phyloP scores from a whole-genome alignment of 2,797 vertebrate genomes.

The Karalla daura region DNA sequence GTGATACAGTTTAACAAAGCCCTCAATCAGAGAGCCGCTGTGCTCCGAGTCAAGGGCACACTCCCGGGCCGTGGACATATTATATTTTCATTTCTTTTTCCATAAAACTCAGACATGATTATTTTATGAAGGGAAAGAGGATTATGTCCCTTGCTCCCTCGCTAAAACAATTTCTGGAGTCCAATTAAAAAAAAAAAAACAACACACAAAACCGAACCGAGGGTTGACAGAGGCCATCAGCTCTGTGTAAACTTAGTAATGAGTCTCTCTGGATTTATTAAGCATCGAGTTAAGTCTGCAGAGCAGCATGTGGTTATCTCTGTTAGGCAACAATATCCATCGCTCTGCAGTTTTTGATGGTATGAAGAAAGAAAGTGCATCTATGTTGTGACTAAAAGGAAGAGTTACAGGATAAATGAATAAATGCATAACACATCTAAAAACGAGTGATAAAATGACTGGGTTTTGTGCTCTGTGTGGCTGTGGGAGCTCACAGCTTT shows the following conservation, averaged over 20 bases:
- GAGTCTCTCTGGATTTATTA: neutral
- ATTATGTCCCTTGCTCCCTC: neutral
- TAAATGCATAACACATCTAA: constrained; percentile 11
- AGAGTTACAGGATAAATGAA: constrained; percentile 8
- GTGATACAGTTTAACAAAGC: constrained; percentile 81
- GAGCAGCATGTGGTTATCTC: neutral
- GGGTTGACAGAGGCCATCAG: neutral
- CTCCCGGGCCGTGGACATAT: neutral
- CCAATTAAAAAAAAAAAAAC: neutral
- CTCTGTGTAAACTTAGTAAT: neutral
- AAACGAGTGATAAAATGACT: neutral
- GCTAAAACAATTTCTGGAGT: neutral
- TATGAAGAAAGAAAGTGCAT: neutral
- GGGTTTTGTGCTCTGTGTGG: neutral
- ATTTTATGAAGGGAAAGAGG: neutral
- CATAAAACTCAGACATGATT: neutral
- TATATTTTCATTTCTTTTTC: constrained; percentile 4
- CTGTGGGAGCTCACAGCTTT: neutral
- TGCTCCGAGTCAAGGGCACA: constrained; percentile 60
- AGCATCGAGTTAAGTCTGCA: neutral
- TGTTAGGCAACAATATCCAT: neutral
- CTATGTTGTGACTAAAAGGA: neutral
- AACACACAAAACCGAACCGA: neutral
- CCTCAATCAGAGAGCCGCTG: constrained; percentile 48
- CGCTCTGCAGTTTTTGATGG: neutral